Evolutionary conservation across 2,888 invertebrate genomes (phyloP), one percentile per base, ranked within the genome.

Genomic region (Hypselothyrea guttata): DNA sequence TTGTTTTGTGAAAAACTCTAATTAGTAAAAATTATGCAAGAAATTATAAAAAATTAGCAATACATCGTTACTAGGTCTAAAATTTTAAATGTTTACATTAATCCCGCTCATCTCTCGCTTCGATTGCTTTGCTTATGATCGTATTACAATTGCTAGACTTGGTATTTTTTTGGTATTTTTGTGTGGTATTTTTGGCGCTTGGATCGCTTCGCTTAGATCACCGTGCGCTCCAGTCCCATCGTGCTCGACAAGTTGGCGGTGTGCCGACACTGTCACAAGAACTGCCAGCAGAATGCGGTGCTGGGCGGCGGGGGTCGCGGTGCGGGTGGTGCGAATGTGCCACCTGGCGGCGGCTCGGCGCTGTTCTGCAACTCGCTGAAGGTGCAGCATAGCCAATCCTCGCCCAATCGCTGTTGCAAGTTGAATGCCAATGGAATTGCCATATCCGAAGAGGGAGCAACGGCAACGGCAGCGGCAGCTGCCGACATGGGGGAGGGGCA

Each of bases 231-330:
- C 46, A 94, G 94, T 89, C 94, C 94, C 59, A 92, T 93, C 71
- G 85, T 89, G 66, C 93, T 93, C 62, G 95, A 94, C 89, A 93
- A 93, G 55, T 92, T 94, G 83, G 92, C 94, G 51, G 93, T 95
- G 52, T 95, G 95, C 90, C 92, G 94, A 71, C 94, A 94, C 89
- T 95, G 95, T 90, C 95, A 95, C 86, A 94, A 94, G 90, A 94
- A 94, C 86, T 95, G 95, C 90, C 92, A 89, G 56, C 87, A 88
- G 51, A 75, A 57, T 28, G 64, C 64, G 66, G 58, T 3, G 55
- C 33, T 0, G 53, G 51, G 31, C n/a, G 63, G 62, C 13, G 62
- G 18, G 47, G 57, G 7, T 41, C 22, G 13, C 1, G 44, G 35
- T 5, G 28, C 16, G 2, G 22, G 15, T 13, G 63, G 40, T 15